A percentile compares a stretch with the other conserved stretches of the same genome.
These are phyloP conservation scores for Struthio camelus DNA, from an alignment of 2,113 vertebrate genomes.

Conservation along the genomic window DNA sequence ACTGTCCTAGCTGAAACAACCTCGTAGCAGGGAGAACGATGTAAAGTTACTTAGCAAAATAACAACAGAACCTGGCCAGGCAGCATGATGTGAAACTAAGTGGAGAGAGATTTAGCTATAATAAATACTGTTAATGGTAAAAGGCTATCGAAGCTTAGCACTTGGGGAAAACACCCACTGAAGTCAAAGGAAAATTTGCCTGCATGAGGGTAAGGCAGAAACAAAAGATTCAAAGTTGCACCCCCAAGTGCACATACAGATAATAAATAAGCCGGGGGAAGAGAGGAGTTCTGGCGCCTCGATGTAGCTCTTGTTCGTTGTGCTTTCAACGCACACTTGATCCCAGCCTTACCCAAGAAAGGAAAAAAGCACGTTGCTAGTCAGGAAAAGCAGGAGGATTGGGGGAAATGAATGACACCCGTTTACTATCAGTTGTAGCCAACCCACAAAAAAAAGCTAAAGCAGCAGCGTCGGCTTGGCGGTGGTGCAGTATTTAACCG, in stretches of 20 bases:
- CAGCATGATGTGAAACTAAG: no score
- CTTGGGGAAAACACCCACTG: neutral
- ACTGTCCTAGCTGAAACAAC: neutral
- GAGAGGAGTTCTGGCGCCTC: neutral
- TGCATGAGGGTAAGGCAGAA: neutral
- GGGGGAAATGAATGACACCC: neutral
- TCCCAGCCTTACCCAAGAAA: neutral
- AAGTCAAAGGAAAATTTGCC: neutral
- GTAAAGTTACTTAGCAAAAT: neutral
- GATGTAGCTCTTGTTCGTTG: neutral
- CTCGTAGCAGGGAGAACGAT: neutral
- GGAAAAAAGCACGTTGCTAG: neutral
- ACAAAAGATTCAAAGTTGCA: neutral
- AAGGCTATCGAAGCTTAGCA: neutral
- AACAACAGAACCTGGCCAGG: neutral
- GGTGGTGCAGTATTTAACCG: neutral
- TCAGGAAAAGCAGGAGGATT: neutral
- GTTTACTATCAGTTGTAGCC: neutral
- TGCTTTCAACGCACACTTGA: rapidly evolving
- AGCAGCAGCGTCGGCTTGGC: neutral
- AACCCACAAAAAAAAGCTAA: neutral
- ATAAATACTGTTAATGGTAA: neutral
- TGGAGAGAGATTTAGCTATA: neutral
- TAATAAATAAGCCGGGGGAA: neutral
- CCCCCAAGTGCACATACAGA: neutral